A percentile compares a stretch with the other conserved stretches of the same genome.
Conservation (phyloP, 2,113 vertebrate species). For the Lasiurus cinereus region DNA sequence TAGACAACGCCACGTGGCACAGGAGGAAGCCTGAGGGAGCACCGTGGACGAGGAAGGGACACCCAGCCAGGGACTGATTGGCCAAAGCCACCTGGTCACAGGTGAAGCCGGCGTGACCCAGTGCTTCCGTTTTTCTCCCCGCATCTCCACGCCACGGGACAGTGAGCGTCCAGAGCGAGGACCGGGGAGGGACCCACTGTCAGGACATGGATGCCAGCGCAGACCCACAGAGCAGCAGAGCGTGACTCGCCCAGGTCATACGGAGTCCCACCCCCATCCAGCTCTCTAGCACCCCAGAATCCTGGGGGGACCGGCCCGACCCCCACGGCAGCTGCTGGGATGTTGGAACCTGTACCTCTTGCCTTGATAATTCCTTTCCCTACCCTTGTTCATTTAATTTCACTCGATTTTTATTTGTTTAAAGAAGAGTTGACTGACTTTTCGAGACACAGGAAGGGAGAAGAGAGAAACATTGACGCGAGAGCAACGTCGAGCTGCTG, state of each 20-base stretch:
- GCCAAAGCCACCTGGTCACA: neutral
- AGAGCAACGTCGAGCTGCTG: too few species aligned
- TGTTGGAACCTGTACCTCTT: too few species aligned
- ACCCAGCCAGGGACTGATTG: rapidly evolving
- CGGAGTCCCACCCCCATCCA: neutral
- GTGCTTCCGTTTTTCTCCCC: neutral
- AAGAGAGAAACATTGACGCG: too few species aligned
- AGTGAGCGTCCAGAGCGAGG: rapidly evolving
- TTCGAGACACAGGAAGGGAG: too few species aligned
- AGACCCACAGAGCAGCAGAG: neutral
- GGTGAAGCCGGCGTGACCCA: neutral
- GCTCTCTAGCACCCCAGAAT: neutral
- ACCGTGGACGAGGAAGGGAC: neutral
- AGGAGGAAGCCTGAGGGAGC: neutral
- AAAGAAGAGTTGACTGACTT: too few species aligned
- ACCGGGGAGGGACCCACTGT: rapidly evolving
- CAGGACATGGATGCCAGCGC: rapidly evolving
- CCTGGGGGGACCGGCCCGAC: neutral
- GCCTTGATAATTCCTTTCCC: neutral
- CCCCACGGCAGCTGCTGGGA: too few species aligned
- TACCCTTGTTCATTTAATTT: neutral
- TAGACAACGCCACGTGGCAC: rapidly evolving
- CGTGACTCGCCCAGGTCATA: neutral
- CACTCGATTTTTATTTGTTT: too few species aligned
- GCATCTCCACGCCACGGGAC: rapidly evolving